These are phyloP conservation scores for Tenthredo scrophulariae DNA, from an alignment of 2,888 invertebrate genomes.

Conservation along the genomic window DNA sequence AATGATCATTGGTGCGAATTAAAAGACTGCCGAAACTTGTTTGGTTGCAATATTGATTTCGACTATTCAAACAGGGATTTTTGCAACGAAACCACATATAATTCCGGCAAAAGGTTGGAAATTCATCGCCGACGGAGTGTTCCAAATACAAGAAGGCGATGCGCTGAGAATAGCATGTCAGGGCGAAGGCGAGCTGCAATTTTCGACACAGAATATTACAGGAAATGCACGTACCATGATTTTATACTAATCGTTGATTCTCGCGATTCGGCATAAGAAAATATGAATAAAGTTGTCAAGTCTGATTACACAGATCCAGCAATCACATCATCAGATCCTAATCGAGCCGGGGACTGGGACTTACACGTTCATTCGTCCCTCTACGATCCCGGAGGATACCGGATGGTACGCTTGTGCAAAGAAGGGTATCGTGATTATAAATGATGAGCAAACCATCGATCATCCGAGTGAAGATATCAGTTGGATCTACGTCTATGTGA, in stretches of 20 bases:
- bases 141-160: background rate
- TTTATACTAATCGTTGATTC: background rate
- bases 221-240: slow-evolving; percentile 54
- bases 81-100: background rate
- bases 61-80: background rate
- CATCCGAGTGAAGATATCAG: slow-evolving; percentile 58
- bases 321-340: slow-evolving; percentile 2
- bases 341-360: background rate
- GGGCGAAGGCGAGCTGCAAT: slow-evolving; percentile 24
- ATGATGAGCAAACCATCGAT: slow-evolving; percentile 56
- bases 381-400: slow-evolving; percentile 68
- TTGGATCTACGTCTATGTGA: slow-evolving; percentile 73
- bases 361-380: slow-evolving; percentile 53
- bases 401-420: slow-evolving; percentile 74
- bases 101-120: background rate
- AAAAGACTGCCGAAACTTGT: background rate
- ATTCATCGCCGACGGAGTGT: background rate
- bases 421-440: slow-evolving; percentile 55
- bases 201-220: background rate
- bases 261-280: background rate
- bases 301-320: background rate
- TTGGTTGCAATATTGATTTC: background rate
- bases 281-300: background rate
- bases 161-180: slow-evolving; percentile 3
- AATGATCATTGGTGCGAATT: background rate